phyloP scores from a whole-genome alignment of 2,888 invertebrate genomes.

The Tetragonisca angustula region DNA sequence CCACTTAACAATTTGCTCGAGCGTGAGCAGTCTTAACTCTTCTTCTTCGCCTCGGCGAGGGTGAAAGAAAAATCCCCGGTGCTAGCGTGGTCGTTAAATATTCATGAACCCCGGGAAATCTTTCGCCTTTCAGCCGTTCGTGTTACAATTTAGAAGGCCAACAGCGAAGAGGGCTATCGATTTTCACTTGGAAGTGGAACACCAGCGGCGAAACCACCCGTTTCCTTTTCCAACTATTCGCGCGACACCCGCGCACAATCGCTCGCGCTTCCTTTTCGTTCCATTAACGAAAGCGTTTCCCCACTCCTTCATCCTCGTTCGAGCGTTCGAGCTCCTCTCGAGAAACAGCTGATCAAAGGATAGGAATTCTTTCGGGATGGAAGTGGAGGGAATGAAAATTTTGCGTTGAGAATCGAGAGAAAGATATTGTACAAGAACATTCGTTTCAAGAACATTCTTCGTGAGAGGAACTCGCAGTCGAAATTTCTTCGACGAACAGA shows the following conservation, averaged over 20 bases:
- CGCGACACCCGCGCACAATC: not conserved
- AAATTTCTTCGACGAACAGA: too few species aligned
- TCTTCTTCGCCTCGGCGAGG: not conserved
- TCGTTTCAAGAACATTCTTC: not conserved
- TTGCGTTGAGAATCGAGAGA: not conserved
- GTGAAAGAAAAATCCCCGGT: conserved; percentile 26
- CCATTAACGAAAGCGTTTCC: not conserved
- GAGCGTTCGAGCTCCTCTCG: too few species aligned
- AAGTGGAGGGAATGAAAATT: not conserved
- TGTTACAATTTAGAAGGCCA: conserved; percentile 35
- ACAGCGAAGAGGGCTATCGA: conserved; percentile 45
- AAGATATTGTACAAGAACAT: not conserved
- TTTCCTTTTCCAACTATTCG: not conserved
- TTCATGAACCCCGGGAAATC: conserved; percentile 48
- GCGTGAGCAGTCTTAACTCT: conserved; percentile 48
- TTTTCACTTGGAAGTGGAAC: conserved; percentile 45
- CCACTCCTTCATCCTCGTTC: too few species aligned
- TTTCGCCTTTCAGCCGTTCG: conserved; percentile 34
- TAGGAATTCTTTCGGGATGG: not conserved
- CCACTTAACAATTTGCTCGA: conserved; percentile 43
- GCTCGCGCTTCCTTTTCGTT: not conserved
- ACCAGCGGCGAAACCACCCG: conserved; percentile 13
- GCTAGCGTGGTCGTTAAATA: conserved; percentile 39
- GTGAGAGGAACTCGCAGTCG: not conserved
- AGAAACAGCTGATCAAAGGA: not conserved